Conservation (phyloP, 2,888 invertebrate species). For the Melieria picta region DNA sequence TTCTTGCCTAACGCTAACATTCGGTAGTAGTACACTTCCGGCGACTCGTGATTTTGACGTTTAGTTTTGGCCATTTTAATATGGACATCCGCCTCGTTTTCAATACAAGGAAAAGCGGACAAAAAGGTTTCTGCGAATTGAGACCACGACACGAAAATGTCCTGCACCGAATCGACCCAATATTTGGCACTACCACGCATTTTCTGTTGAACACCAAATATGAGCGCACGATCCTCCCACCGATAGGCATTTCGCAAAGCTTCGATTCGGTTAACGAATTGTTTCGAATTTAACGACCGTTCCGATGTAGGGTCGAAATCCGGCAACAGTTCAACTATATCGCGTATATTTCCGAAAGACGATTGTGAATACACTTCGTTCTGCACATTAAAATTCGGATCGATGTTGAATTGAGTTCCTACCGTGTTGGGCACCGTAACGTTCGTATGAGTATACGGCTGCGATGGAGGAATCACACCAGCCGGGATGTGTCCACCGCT, state of each 20-base stretch:
- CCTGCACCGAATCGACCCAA: slow-evolving; percentile 38
- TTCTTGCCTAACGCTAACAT: slow-evolving; percentile 34
- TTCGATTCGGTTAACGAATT: slow-evolving; percentile 27
- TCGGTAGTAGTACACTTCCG: slow-evolving; percentile 32
- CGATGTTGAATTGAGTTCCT: too few relatives aligned
- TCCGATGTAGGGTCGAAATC: slow-evolving; percentile 9
- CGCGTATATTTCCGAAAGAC: neutral
- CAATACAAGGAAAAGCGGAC: slow-evolving; percentile 33
- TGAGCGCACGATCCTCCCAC: neutral
- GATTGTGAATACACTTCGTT: too few relatives aligned
- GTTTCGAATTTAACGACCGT: slow-evolving; percentile 22
- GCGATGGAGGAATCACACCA: too few relatives aligned
- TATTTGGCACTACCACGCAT: slow-evolving; percentile 35
- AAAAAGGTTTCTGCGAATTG: slow-evolving; percentile 28
- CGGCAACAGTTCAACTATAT: slow-evolving; percentile 5
- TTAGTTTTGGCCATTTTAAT: slow-evolving; percentile 32
- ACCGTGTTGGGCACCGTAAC: too few relatives aligned
- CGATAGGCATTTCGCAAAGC: slow-evolving; percentile 19
- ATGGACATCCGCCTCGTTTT: slow-evolving; percentile 38
- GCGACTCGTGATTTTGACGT: slow-evolving; percentile 22
- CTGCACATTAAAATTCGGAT: too few relatives aligned
- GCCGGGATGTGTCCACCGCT: too few relatives aligned
- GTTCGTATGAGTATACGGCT: too few relatives aligned
- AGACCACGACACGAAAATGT: slow-evolving; percentile 34
- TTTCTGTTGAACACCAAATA: slow-evolving; percentile 1